A percentile compares a stretch with the other conserved stretches of the same genome.
phyloP scores from a whole-genome alignment of 2,888 invertebrate species.

The Xanthorhoe spadicearia region DNA sequence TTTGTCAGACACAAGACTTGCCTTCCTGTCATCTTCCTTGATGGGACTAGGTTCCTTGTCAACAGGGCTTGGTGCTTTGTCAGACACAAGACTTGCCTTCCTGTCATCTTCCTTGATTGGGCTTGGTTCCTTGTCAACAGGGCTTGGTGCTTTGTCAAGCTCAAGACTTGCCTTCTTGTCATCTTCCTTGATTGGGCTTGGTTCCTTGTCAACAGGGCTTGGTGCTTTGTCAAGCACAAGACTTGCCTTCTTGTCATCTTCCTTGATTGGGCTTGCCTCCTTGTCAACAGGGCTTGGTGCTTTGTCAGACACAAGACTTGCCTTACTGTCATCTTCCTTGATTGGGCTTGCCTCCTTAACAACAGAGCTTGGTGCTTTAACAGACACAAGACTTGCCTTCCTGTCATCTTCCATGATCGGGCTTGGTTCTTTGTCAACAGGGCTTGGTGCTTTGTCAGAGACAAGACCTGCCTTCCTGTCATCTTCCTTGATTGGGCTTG shows the following conservation, averaged over 20 bases:
- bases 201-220: constrained; percentile 2
- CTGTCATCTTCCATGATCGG: constrained; percentile 14
- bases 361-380: neutral
- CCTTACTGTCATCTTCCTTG: constrained; percentile 1
- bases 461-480: constrained; percentile 29
- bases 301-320: constrained; percentile 14
- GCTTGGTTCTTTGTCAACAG: constrained; percentile 6
- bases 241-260: constrained; percentile 24
- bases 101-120: constrained; percentile 15
- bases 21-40: constrained; percentile 35
- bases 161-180: constrained; percentile 23
- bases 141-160: constrained; percentile 11
- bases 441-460: constrained; percentile 33
- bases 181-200: constrained; percentile 12
- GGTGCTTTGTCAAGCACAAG: neutral
- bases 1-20: constrained; percentile 27
- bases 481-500: constrained; percentile 11
- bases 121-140: constrained; percentile 11
- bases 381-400: constrained; percentile 17
- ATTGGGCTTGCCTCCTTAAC: constrained; percentile 18
- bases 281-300: constrained; percentile 11
- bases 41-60: constrained; percentile 24
- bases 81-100: constrained; percentile 18
- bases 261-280: constrained; percentile 5
- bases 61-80: too few relatives aligned